phyloP scores from a whole-genome alignment of 2,113 vertebrate species.

The Craseonycteris thonglongyai region DNA sequence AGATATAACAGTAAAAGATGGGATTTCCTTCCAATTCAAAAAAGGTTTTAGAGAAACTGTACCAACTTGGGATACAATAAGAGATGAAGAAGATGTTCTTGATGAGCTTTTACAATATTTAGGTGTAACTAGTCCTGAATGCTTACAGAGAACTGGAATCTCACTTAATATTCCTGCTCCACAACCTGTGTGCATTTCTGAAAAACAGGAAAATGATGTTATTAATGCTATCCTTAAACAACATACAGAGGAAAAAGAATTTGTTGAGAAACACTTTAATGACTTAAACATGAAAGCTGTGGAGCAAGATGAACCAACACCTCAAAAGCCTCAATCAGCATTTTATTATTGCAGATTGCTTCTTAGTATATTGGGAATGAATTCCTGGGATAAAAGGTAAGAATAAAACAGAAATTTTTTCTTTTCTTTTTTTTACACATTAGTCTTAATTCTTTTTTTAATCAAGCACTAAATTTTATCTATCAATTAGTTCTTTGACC shows the following conservation, averaged over 20 bases:
- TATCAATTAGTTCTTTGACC: background rate
- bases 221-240: constrained; percentile 98
- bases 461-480: background rate
- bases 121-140: constrained; percentile 94
- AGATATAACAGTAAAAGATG: constrained; percentile 80
- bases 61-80: constrained; percentile 93
- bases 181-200: constrained; percentile 93
- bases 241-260: constrained; percentile 92
- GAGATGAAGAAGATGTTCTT: constrained; percentile 92
- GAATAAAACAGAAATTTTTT: background rate
- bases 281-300: constrained; percentile 93
- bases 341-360: constrained; percentile 99
- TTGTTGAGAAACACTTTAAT: constrained; percentile 89
- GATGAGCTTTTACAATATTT: constrained; percentile 97
- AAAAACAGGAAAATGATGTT: constrained; percentile 98
- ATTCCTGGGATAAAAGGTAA: constrained; percentile 99
- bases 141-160: constrained; percentile 93
- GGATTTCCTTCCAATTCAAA: constrained; percentile 85
- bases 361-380: constrained; percentile 98
- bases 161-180: constrained; percentile 95
- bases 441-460: background rate
- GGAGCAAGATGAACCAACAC: constrained; percentile 89
- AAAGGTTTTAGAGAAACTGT: constrained; percentile 90
- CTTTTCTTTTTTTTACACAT: background rate
- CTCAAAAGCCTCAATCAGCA: constrained; percentile 92